Conservation (phyloP, 2,113 vertebrate genomes). For the Edolisoma coerulescens region DNA sequence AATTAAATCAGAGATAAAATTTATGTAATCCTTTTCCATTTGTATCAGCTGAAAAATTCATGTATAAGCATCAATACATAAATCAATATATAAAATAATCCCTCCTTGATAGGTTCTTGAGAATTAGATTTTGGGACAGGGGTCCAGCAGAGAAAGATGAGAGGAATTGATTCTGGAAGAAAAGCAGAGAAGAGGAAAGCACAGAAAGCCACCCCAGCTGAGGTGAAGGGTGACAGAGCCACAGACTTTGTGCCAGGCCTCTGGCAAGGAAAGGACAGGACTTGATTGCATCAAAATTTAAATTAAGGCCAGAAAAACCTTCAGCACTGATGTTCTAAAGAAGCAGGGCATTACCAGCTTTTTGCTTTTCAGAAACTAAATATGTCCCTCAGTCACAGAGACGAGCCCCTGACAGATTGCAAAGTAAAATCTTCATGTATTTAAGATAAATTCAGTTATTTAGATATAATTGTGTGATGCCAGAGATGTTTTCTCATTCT, state of each 20-base stretch:
- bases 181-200: not conserved
- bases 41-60: not conserved
- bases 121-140: not conserved
- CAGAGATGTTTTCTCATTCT: constrained; percentile 13
- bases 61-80: not conserved
- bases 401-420: not conserved
- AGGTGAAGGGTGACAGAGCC: not conserved
- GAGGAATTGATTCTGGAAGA: not conserved
- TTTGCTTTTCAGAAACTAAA: not conserved
- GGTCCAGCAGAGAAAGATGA: not conserved
- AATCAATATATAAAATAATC: not conserved
- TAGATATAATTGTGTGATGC: not conserved
- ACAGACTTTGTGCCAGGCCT: not conserved
- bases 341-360: not conserved
- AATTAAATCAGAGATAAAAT: not conserved
- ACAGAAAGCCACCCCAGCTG: not conserved
- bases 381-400: not conserved
- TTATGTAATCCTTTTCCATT: not conserved
- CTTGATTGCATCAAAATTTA: not conserved
- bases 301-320: not conserved
- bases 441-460: constrained; percentile 9
- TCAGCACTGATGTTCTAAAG: not conserved
- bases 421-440: not conserved
- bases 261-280: not conserved
- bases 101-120: not conserved